Evolutionary conservation across 2,888 invertebrate species (phyloP), one percentile per base, ranked within the genome.

Genomic region (Drosophila monieri): DNA sequence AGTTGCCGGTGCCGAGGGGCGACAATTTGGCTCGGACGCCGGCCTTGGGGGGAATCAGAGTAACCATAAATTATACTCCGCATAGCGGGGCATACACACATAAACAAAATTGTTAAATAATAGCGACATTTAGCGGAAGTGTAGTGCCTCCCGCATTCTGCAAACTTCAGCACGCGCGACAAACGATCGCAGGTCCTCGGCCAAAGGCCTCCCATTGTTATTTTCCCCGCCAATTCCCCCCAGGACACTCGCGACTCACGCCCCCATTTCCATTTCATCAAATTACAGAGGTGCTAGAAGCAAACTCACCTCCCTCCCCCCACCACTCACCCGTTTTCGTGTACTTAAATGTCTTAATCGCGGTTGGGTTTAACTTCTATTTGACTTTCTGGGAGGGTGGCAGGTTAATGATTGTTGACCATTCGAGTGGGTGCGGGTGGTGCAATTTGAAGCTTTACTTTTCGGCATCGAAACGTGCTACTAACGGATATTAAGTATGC

Each of bases 111-210:
- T 76, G 81, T 78, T 80, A 84, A 83, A 83, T 86, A 83, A 86
- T 86, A 79, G 81, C 85, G 78, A 78, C 86, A 86, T 78, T 86
- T 78, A 84, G 69, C 85, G 81, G 81, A 86, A 86, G 86, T 78
- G 66, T 71, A 78, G 70, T 73, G 69, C 73, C 78, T 74, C 62
- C 74, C 53, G 65, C 65, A 76, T 77, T 70, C 79, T 54, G 74
- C 49, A 56, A 37, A 54, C 53, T 54, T 64, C 56, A 73, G 75
- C 80, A 83, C 80, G 83, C 85, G 85, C 84, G 72, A 69, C 84
- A 83, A 83, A 85, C 80, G 83, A 79, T 85, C 80, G 46, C 60
- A 46, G 60, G 10, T 23, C 47, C 47, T 23, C 21, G 27, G 18
- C 18, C 32, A 6, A 8, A 21, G 48, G 15, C 39, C 39, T 41